Conservation (phyloP, 2,113 vertebrate species). For the Anarrhichthys ocellatus region DNA sequence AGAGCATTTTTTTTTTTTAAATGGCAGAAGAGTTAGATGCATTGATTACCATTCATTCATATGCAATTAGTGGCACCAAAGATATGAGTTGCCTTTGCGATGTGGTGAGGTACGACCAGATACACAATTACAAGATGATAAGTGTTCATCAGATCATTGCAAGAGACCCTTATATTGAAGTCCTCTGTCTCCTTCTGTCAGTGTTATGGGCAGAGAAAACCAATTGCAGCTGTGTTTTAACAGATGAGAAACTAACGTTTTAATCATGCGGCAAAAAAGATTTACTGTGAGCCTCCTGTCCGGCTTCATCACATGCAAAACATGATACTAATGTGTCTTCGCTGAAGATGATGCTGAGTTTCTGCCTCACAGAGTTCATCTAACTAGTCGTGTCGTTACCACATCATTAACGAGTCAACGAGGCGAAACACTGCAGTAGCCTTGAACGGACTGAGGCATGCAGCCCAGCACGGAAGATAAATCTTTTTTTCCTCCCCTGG, state of each 20-base stretch:
- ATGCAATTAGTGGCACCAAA: slow-evolving; percentile 6
- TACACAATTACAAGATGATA: background rate
- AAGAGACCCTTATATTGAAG: background rate
- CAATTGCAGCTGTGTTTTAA: slow-evolving; percentile 39
- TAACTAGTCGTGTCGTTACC: slow-evolving; percentile 64
- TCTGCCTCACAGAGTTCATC: slow-evolving; percentile 61
- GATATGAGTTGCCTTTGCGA: background rate
- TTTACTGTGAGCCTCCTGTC: slow-evolving; percentile 16
- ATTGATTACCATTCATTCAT: background rate
- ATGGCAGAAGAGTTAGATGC: background rate
- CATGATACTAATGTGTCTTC: slow-evolving; percentile 49
- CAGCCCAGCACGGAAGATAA: slow-evolving; percentile 21
- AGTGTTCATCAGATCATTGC: background rate
- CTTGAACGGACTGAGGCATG: slow-evolving; percentile 51
- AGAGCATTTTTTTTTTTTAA: too few relatives aligned
- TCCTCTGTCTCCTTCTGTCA: slow-evolving; percentile 10
- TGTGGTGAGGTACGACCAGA: background rate
- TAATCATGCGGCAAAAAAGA: slow-evolving; percentile 53
- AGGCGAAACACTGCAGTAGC: slow-evolving; percentile 59
- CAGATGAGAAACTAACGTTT: slow-evolving; percentile 46
- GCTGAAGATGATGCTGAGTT: slow-evolving; percentile 50
- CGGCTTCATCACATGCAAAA: slow-evolving; percentile 43
- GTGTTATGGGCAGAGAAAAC: background rate
- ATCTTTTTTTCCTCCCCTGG: slow-evolving; percentile 6
- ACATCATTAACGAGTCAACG: slow-evolving; percentile 76